Base-by-base conservation (phyloP, 2,888 invertebrate species). In the Hypselothyrea guttata region DNA sequence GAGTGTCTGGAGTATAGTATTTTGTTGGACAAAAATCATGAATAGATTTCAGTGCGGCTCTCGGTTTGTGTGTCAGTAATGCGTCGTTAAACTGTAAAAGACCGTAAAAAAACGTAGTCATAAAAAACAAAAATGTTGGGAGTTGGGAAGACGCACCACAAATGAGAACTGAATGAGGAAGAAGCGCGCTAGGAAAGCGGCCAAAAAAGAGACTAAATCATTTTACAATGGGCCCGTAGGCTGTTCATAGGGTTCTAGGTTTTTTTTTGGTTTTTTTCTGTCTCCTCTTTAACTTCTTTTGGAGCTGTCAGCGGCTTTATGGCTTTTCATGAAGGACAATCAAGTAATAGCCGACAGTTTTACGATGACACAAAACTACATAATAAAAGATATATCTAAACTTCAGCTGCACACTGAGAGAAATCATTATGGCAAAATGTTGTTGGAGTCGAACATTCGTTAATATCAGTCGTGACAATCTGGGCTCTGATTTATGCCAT, bases 31-130 rank as follows among this genome's bases (percentile, higher is more conserved):
- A 61, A 69, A 79, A 83, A 75, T 84, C 85, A 78, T 83, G 84
- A 85, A 81, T 81, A 84, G 81, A 86, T 85, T 83, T 67, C 49
- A 37, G 16, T 49, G 38, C 40, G 18, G 52, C 54, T 40, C 58
- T 48, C 59, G 45, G 70, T 77, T 77, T 68, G 83, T 85, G 72
- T 84, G 71, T 69, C 81, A 85, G 85, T 84, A 81, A 86, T 86
- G 77, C 71, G 84, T 82, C 81, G 81, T 82, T 86, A 82, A 82
- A 84, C 84, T 84, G 86, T 76, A 81, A 82, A 86, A 70, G 84
- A 68, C 81, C 84, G 84, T 82, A 81, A 86, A 81, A 75, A 66
- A 46, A 48, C 47, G 59, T 38, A 48, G 62, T 60, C 74, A 71
- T 82, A 86, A 82, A 81, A 81, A 82, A 81, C 73, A 68, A 71